Conservation (phyloP, 2,113 vertebrate genomes). For the Antidorcas marsupialis region DNA sequence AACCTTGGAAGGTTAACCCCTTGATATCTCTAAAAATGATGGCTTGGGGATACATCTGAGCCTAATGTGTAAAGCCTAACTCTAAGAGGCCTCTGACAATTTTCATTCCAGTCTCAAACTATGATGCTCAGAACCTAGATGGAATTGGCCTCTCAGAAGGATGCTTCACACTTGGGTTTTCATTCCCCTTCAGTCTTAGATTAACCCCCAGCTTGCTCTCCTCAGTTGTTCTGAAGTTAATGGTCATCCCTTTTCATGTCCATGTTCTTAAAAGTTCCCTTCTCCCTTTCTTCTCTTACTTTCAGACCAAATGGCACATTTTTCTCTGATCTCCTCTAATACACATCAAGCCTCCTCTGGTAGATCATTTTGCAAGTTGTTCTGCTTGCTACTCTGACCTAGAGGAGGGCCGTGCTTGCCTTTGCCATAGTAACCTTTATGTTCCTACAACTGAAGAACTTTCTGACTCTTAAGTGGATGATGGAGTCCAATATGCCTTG, state of each 20-base stretch:
- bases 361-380: background rate
- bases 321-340: background rate
- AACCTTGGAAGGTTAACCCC: slow-evolving; percentile 2
- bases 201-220: background rate
- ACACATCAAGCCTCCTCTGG: background rate
- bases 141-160: background rate
- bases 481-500: background rate
- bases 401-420: background rate
- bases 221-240: background rate
- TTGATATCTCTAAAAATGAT: background rate
- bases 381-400: background rate
- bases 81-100: background rate
- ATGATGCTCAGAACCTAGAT: background rate
- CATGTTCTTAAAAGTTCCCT: background rate
- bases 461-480: background rate
- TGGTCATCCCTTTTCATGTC: background rate
- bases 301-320: background rate
- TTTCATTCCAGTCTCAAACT: slow-evolving; percentile 8
- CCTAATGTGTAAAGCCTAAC: background rate
- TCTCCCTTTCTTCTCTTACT: background rate
- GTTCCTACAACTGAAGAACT: background rate
- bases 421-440: background rate
- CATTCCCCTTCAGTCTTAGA: background rate
- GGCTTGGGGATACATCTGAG: background rate
- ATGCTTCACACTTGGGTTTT: background rate